Percentiles rank a stretch among this genome's conserved stretches.
These are phyloP conservation scores for Henicopernis longicauda DNA, from an alignment of 2,113 vertebrate species.

Conservation along the genomic window DNA sequence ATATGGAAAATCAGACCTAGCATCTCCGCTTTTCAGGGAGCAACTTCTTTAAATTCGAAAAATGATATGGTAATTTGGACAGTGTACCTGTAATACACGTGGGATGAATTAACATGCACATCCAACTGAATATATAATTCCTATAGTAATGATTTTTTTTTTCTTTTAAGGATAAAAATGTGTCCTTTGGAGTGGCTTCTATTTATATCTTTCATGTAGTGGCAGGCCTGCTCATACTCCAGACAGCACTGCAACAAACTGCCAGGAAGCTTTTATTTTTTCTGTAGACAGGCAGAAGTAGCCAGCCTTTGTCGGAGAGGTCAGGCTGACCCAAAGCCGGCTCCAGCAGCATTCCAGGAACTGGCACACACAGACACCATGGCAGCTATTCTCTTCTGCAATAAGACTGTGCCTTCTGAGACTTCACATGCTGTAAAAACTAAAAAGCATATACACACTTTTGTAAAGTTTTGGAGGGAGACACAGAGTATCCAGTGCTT, in stretches of 20 bases:
- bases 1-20: background rate
- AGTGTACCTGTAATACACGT: background rate
- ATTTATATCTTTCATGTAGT: background rate
- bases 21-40: background rate
- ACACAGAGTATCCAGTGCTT: background rate
- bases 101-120: background rate
- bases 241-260: background rate
- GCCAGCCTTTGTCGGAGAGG: background rate
- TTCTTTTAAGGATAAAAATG: background rate
- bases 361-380: accelerated
- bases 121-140: background rate
- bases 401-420: background rate
- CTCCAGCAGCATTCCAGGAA: conserved; percentile 25
- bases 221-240: background rate
- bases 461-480: background rate
- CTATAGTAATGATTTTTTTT: accelerated
- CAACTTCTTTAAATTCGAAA: background rate
- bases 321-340: accelerated
- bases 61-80: accelerated
- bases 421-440: background rate
- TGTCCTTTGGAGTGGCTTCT: background rate
- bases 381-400: background rate
- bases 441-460: background rate
- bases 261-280: background rate
- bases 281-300: background rate